phyloP scores from a whole-genome alignment of 1,140 invertebrate species.

The Cryptotermes secundus region DNA sequence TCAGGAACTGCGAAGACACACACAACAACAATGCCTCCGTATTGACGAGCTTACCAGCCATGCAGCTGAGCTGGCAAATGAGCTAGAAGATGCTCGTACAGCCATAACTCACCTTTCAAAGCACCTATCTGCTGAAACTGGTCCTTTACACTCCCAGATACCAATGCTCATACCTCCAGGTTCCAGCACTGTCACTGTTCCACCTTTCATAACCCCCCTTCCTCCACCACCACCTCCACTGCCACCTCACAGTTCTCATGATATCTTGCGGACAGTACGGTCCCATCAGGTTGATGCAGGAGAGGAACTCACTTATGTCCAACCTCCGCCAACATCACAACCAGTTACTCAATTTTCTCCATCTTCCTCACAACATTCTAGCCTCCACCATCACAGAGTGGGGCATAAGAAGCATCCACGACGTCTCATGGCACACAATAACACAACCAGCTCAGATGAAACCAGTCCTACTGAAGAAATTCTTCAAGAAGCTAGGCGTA shows the following conservation, averaged over 20 bases:
- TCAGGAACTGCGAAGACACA: slow-evolving; percentile 24
- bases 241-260: slow-evolving; percentile 12
- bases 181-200: slow-evolving; percentile 30
- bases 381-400: neutral
- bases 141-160: slow-evolving; percentile 35
- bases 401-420: slow-evolving; percentile 20
- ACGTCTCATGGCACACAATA: neutral
- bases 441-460: slow-evolving; percentile 23
- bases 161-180: slow-evolving; percentile 38
- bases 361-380: neutral
- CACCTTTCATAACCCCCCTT: slow-evolving; percentile 38
- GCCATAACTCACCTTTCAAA: slow-evolving; percentile 29
- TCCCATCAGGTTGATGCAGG: slow-evolving; percentile 17
- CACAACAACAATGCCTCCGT: slow-evolving; percentile 15
- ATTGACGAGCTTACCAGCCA: slow-evolving; percentile 29
- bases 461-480: slow-evolving; percentile 43
- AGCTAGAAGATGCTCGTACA: slow-evolving; percentile 29
- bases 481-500: slow-evolving; percentile 42
- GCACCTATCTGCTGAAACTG: slow-evolving; percentile 38
- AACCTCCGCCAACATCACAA: neutral
- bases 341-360: neutral
- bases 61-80: neutral
- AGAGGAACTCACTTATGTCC: neutral
- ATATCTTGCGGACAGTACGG: neutral
- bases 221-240: slow-evolving; percentile 37